Base-by-base conservation (phyloP, 2,797 vertebrate species). In the Siniperca undulata region DNA sequence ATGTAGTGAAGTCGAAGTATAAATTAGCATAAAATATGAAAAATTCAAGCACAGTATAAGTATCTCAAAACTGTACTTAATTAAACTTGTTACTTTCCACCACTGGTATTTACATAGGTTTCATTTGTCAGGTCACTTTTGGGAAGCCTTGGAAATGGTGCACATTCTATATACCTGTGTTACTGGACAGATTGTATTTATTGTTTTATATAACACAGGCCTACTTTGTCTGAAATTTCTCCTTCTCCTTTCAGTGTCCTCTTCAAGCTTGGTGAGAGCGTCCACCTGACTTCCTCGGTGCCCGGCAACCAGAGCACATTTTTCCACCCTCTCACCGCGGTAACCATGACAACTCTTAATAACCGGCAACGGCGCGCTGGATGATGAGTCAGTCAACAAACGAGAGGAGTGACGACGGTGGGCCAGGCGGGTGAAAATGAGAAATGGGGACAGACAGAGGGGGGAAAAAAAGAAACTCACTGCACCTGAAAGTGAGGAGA, bases 181-280 rank as follows among this genome's bases (percentile, higher is more conserved):
- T 42, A 82, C 71, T 48, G 86, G 79, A 71, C 81, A 88, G 68
- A 80, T 82, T 89, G 64, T 82, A 22, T 89, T 77, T 85, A 81
- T 88, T 74, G 66, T 87, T 90, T 86, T 77, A 85, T 78, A 78
- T 81, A 83, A 91, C 46, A 4, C 10, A 16, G 59, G 24, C 38
- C 84, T 70, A 46, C 27, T 84, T 67, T 68, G 38, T 79, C 83
- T 89, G 80, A 87, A 83, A n/a, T 79, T 81, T 82, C 76, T 91
- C 87, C 88, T 84, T 77, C 64, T 84, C 74, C 61, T 91, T 88
- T 34, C 96, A 99, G 98, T 99, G 98, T 96, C 98, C 98, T 88
- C 96, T 99, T 90, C 98, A 99, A 96, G 98, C 98, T 85, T 99
- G 98, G 98, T 99, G 97, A 99, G 96, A 92, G 88, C 84, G 87